Percentiles rank a stretch among this genome's conserved stretches.
Evolutionary conservation across 2,797 vertebrate species (phyloP).

Genomic region (Triplophysa yarkandensis): DNA sequence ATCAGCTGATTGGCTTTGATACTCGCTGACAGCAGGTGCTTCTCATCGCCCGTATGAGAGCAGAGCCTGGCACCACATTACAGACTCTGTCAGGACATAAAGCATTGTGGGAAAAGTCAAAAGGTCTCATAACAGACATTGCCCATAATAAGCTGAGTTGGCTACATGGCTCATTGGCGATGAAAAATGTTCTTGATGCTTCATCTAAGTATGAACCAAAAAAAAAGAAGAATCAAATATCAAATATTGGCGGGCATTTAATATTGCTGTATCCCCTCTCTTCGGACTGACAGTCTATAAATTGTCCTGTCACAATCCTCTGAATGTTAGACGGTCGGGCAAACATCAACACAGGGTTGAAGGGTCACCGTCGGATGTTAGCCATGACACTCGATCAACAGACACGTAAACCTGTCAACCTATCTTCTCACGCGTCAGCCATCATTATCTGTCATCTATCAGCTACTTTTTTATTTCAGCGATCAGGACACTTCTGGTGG

Average conservation of each 20-base stretch:
- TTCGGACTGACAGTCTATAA: slow-evolving; percentile 11
- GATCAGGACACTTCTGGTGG: not conserved
- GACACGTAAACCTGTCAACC: slow-evolving; percentile 25
- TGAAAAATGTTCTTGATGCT: not conserved
- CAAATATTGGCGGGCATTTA: no score
- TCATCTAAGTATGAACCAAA: not conserved
- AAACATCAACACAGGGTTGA: slow-evolving; percentile 31
- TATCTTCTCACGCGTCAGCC: slow-evolving; percentile 24
- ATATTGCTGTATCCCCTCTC: not conserved
- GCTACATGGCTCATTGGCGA: not conserved
- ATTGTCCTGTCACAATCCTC: slow-evolving; percentile 22
- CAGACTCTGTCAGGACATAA: slow-evolving; percentile 12
- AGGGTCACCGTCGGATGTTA: slow-evolving; percentile 12
- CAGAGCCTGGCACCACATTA: slow-evolving; percentile 13
- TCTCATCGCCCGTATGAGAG: slow-evolving; percentile 6
- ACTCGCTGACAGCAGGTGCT: slow-evolving; percentile 16
- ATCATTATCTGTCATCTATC: slow-evolving; percentile 24
- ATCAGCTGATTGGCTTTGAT: slow-evolving; percentile 23
- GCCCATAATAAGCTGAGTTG: not conserved
- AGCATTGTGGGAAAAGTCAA: slow-evolving; percentile 33
- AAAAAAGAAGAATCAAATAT: no score
- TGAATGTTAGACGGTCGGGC: slow-evolving; percentile 35
- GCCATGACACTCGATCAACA: slow-evolving; percentile 25
- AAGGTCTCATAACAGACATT: slow-evolving; percentile 1
- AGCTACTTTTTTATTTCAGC: slow-evolving; percentile 5